Percentiles rank a stretch among this genome's conserved stretches.
phyloP scores from a whole-genome alignment of 2,888 invertebrate species.

The Aphodius sticticus region DNA sequence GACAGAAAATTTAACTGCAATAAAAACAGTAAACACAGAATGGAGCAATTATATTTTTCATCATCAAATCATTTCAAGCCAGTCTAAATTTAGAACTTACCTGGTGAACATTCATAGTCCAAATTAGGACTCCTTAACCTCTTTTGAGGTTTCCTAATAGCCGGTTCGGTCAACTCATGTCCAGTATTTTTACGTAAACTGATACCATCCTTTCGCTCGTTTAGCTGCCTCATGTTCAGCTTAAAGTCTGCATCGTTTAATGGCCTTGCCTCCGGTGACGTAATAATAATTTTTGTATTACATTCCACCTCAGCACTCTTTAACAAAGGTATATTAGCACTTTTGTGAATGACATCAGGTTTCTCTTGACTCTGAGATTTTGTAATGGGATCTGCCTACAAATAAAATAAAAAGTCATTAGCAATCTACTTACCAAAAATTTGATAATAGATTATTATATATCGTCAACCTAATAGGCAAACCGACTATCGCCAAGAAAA shows the following conservation, averaged over 20 bases:
- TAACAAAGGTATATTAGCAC: slow-evolving; percentile 12
- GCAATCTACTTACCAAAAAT: too few relatives aligned
- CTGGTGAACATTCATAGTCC: slow-evolving; percentile 56
- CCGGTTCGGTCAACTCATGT: slow-evolving; percentile 41
- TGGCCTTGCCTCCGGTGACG: slow-evolving; percentile 6
- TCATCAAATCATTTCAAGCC: background rate
- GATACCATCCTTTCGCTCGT: background rate
- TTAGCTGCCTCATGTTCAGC: slow-evolving; percentile 28
- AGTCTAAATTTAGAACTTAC: slow-evolving; percentile 42
- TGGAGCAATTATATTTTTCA: too few relatives aligned
- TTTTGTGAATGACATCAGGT: slow-evolving; percentile 14
- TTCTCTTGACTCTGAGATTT: background rate
- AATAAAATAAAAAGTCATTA: background rate
- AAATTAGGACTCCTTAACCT: slow-evolving; percentile 56
- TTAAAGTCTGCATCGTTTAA: slow-evolving; percentile 18
- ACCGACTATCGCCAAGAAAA: too few relatives aligned
- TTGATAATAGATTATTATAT: background rate
- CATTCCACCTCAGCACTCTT: background rate
- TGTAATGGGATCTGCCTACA: slow-evolving; percentile 31
- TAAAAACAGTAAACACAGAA: too few relatives aligned
- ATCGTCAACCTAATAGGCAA: too few relatives aligned
- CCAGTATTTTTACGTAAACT: slow-evolving; percentile 24
- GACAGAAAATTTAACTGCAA: too few relatives aligned
- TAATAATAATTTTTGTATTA: slow-evolving; percentile 16
- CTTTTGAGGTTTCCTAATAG: slow-evolving; percentile 55